Base-by-base conservation (phyloP, 2,797 vertebrate species). In the Fistularia commersonii region DNA sequence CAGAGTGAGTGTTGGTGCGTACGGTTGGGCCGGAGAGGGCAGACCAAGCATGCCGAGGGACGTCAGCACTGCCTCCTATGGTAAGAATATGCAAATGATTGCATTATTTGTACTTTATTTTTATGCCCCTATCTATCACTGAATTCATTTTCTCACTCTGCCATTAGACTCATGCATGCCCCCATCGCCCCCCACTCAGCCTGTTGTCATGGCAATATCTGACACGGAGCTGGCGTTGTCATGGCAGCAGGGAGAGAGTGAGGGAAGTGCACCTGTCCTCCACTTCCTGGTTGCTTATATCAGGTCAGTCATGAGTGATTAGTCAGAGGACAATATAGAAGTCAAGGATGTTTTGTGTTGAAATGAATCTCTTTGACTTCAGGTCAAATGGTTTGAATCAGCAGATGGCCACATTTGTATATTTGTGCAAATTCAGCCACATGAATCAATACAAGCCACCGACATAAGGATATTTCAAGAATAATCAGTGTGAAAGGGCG, bases 211-310 rank as follows among this genome's bases (percentile, higher is more conserved):
- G 23, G 91, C 94, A 3, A 90, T 98, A 44, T 98, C 95, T 3
- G 93, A 97, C 80, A 94, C 93, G 0, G 95, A 98, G 79, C 90
- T 98, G 59, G 93, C 95, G 0, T 80, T 99, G 49, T 96, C 95
- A 41, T 99, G 97, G 97, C 93, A 92, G 74, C 89, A 90, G 8
- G 91, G 92, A 45, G 82, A 75, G 42, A 93, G 75, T 0, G 88
- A 93, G 56, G 94, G 93, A 74, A 93, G 92, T 41, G 82, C 92
- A 52, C 91, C 93, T n/a, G 69, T 95, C 63, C 91, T 87, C 50
- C 91, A 94, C 79, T 98, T 94, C 75, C 85, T 62, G 1, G 93
- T 99, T 79, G 94, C 93, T 32, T 97, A 95, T 73, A 94, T 93
- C 84, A 95, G 95, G 97, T 94, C 55, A 58, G 72, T 62, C 10